Evolutionary conservation across 2,113 vertebrate genomes (phyloP), one percentile per base, ranked within the genome.

Genomic region (Oenanthe oenanthe): DNA sequence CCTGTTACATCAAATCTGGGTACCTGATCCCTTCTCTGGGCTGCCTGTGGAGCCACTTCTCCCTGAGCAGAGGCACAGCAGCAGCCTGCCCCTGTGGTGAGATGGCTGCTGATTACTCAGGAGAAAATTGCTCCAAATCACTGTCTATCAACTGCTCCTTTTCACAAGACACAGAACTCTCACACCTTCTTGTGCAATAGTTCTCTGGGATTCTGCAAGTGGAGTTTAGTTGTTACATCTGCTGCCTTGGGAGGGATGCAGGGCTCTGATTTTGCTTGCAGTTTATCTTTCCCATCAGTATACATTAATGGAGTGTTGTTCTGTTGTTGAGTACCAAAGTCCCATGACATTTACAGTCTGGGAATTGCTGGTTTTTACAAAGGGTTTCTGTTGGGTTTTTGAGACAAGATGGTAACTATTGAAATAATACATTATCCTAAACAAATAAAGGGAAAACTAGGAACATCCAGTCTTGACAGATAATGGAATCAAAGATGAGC

Each of bases 181-280:
- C 0, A 0, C 40, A 53, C 17, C 32, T 56, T 50, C 25, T 7
- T 50, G 28, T 0, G 0, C 50, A 32, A 14, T 10, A 17, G 17
- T n/a, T 63, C 72, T 88, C 45, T 51, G 71, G 32, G 42, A 38
- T 62, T 95, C 34, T 54, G 42, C 45, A 62, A 53, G 18, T 26
- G 26, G 9, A 16, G 58, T 51, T 95, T 71, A 77, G 21, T 36
- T 62, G 17, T 50, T 60, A 14, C 13, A 42, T 65, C 43, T 67
- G 60, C 72, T 93, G 57, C 61, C 48, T 60, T 78, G 72, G 66
- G 61, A 93, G 31, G 19, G 29, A 80, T 11, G 2, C n/a, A 36
- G n/a, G 63, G 15, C 76, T 88, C 47, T 74, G 63, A 17, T 84
- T 54, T 66, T 51, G 24, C 38, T 17, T 42, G 53, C 3, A 7